Conservation (phyloP, 2,888 invertebrate genomes). For the Alcis repandata region DNA sequence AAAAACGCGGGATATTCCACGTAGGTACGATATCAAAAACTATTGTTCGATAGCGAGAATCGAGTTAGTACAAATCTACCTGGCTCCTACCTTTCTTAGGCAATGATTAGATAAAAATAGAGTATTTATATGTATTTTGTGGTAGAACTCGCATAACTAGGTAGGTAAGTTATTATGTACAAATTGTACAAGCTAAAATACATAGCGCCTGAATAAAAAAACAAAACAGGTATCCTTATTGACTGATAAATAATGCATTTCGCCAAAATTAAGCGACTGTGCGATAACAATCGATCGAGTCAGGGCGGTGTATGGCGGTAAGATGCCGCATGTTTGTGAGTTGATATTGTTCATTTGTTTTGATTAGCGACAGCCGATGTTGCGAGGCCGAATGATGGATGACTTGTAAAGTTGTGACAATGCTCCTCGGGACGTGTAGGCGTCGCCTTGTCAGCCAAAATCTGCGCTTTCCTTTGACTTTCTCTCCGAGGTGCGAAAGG, state of each 20-base stretch:
- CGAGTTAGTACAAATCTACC: neutral
- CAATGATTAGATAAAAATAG: no score
- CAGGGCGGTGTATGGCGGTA: neutral
- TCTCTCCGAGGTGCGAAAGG: conserved; percentile 86
- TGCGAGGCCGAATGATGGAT: conserved; percentile 75
- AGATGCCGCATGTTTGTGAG: conserved; percentile 40
- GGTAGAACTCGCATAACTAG: neutral
- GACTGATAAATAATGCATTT: neutral
- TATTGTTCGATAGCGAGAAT: neutral
- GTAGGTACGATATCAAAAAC: neutral
- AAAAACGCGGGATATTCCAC: no score
- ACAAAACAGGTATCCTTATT: neutral
- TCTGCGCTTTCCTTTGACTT: conserved; percentile 86
- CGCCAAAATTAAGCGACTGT: neutral
- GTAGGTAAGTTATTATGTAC: neutral
- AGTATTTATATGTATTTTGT: no score
- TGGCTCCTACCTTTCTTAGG: neutral
- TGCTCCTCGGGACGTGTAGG: conserved; percentile 83
- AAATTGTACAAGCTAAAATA: neutral
- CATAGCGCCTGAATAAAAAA: neutral
- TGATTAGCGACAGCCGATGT: conserved; percentile 66
- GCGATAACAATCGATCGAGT: conserved; percentile 4
- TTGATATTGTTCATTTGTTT: conserved; percentile 70
- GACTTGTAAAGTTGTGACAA: conserved; percentile 81
- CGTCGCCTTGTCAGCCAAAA: conserved; percentile 82